phyloP scores from a whole-genome alignment of 2,888 invertebrate species.

The Eledone cirrhosa region DNA sequence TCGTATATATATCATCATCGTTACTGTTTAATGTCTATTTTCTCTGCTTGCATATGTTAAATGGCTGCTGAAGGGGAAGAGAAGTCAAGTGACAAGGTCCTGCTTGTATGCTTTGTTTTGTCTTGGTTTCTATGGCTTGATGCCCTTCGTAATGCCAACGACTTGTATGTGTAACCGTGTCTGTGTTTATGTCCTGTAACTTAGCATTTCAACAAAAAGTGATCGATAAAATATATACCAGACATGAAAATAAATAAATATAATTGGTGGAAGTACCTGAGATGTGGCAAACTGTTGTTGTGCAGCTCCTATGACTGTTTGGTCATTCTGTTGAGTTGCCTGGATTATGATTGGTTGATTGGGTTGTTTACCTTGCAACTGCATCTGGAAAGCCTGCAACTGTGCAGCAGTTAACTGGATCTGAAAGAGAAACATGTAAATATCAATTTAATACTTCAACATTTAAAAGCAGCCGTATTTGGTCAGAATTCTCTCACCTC shows the following conservation, averaged over 20 bases:
- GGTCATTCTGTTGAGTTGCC: conserved; percentile 36
- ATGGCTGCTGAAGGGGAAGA: too few species aligned
- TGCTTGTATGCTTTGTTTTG: background rate
- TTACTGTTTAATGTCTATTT: too few species aligned
- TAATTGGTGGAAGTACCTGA: conserved; percentile 30
- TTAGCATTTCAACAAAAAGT: too few species aligned
- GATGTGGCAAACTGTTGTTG: conserved; percentile 34
- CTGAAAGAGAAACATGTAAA: conserved; percentile 37
- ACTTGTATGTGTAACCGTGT: background rate
- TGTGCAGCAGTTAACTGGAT: conserved; percentile 59
- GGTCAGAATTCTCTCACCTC: too few species aligned
- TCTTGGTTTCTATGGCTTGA: conserved; percentile 31
- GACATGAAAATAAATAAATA: too few species aligned
- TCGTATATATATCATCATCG: too few species aligned
- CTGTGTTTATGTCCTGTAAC: too few species aligned
- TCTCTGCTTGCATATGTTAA: too few species aligned
- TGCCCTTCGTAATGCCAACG: too few species aligned
- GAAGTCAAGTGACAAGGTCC: background rate
- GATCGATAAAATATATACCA: too few species aligned
- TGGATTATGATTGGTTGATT: conserved; percentile 56
- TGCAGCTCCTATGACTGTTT: conserved; percentile 2
- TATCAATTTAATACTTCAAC: background rate
- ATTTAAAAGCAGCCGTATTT: background rate
- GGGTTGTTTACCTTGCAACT: conserved; percentile 55
- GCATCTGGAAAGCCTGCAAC: conserved; percentile 59